Conservation (phyloP, 2,113 vertebrate genomes). For the Pteropus alecto region DNA sequence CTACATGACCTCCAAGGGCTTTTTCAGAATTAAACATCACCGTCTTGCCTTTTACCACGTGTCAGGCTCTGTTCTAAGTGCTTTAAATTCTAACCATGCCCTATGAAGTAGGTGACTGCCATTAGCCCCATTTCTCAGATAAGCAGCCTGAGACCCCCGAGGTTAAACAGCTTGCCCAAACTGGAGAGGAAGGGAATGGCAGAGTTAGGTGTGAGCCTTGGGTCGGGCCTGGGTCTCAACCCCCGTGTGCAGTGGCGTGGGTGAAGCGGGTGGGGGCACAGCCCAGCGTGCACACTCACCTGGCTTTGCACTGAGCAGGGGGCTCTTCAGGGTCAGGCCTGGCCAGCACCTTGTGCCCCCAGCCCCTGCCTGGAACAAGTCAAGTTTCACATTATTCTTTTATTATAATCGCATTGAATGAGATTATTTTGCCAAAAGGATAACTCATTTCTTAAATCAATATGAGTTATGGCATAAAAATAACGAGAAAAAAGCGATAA, state of each 20-base stretch:
- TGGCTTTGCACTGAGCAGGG: accelerated
- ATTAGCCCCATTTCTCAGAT: accelerated
- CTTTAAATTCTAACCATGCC: neutral
- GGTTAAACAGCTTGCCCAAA: neutral
- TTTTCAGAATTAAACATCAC: neutral
- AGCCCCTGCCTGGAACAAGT: neutral
- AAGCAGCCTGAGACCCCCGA: neutral
- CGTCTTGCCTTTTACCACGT: neutral
- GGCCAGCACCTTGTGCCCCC: neutral
- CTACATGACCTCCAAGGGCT: neutral
- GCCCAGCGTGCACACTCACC: accelerated
- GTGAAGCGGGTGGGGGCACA: accelerated
- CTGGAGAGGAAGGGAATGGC: neutral
- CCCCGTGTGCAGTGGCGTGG: accelerated
- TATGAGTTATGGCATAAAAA: neutral
- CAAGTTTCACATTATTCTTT: constrained; percentile 37
- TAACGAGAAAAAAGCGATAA: neutral
- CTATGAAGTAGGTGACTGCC: accelerated
- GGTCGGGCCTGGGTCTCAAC: neutral
- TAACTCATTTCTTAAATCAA: neutral
- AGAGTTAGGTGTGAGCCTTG: neutral
- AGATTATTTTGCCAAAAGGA: constrained; percentile 25
- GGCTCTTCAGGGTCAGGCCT: neutral
- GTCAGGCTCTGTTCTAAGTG: neutral
- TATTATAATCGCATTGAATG: constrained; percentile 14